phyloP scores from a whole-genome alignment of 2,113 vertebrate genomes.

The Apus apus region DNA sequence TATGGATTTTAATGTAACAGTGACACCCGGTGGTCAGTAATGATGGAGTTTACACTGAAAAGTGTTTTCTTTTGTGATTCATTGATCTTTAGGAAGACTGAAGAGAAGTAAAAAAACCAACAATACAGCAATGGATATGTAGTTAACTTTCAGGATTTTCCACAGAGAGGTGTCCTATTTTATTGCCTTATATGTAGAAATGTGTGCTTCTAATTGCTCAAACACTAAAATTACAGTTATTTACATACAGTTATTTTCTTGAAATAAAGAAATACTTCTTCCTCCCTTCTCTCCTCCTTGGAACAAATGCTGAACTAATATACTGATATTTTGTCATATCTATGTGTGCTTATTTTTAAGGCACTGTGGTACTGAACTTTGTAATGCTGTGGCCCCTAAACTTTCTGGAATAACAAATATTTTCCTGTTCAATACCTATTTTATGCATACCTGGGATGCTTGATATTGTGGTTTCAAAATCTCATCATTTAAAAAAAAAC shows the following conservation, averaged over 20 bases:
- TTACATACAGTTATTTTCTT: background rate
- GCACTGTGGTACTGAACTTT: background rate
- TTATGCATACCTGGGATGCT: background rate
- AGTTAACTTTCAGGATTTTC: background rate
- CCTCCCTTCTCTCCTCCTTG: background rate
- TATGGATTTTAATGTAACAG: constrained; percentile 39
- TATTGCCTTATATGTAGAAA: background rate
- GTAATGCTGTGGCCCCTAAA: background rate
- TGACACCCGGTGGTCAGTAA: constrained; percentile 74
- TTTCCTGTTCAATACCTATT: background rate
- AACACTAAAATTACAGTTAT: background rate
- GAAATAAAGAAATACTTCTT: background rate
- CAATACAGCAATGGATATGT: background rate
- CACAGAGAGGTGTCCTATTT: background rate
- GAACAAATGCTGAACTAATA: background rate
- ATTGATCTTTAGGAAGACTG: background rate
- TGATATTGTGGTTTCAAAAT: background rate
- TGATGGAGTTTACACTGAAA: background rate
- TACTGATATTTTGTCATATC: background rate
- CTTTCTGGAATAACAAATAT: background rate
- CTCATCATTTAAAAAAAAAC: background rate
- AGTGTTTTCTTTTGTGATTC: background rate
- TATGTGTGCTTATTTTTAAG: background rate
- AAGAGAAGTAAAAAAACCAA: background rate
- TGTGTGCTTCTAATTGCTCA: background rate